Evolutionary conservation across 37 sponge, comb jelly and placozoan species (phyloP).

Genomic region (Diacarnus erythraeanus): DNA sequence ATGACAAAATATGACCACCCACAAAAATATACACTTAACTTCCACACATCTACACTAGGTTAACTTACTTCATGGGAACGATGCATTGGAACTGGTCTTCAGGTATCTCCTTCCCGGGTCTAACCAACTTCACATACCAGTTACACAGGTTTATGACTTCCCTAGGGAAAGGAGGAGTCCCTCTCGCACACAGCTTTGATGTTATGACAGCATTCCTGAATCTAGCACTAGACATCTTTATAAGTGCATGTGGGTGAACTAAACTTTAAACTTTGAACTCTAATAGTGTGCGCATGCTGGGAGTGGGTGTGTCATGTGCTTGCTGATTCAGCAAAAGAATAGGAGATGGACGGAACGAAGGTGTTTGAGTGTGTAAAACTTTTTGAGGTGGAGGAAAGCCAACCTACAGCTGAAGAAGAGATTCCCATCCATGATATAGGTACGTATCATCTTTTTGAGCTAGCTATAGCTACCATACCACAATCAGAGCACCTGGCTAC

Average conservation of each 20-base stretch:
- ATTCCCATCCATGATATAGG: conserved; percentile 3
- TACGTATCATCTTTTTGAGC: not conserved
- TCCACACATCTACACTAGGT: not conserved
- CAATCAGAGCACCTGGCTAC: not conserved
- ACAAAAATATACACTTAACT: not conserved
- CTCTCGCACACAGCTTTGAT: conserved; percentile 2
- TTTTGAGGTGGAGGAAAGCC: conserved; percentile 48
- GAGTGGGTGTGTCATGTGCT: too few species aligned
- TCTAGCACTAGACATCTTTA: conserved; percentile 2
- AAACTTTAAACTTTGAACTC: not conserved
- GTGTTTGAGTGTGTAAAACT: conserved; percentile 55
- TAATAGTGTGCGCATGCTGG: too few species aligned
- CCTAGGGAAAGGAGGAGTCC: conserved; percentile 7
- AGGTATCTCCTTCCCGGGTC: conserved; percentile 69
- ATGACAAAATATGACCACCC: not conserved
- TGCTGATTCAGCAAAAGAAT: conserved; percentile 7
- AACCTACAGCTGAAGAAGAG: conserved; percentile 41
- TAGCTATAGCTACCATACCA: not conserved
- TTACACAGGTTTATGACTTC: conserved; percentile 58
- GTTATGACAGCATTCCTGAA: conserved; percentile 7
- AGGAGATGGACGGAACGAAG: conserved; percentile 5
- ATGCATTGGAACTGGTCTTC: conserved; percentile 68
- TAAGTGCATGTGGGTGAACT: not conserved
- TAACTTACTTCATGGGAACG: conserved; percentile 81
- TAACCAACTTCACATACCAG: conserved; percentile 81